Base-by-base conservation (phyloP, 2,113 vertebrate species). In the Poecilia latipinna region DNA sequence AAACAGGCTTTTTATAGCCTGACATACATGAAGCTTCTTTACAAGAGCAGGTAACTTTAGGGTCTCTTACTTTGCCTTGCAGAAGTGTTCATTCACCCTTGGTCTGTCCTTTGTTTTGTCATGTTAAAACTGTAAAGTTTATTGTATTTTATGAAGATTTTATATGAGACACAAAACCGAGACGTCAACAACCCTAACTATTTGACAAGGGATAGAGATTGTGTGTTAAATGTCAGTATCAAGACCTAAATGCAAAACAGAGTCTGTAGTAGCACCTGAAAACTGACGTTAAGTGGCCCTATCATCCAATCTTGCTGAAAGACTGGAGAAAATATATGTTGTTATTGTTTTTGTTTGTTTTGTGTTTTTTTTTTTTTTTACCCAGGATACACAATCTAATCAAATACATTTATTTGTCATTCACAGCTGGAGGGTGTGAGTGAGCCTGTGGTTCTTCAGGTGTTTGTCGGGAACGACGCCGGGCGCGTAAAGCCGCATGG, bases 401-500 rank as follows among this genome's bases (percentile, higher is more conserved):
- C 12, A 26, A 26, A 12, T 39, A 5, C 8, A 1, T 66, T 3
- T 44, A 2, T 79, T 28, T 83, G 68, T 75, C 8, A 31, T 5
- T 57, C 57, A 29, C 93, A 99, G 98, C 92, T 99, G 92, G 97
- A 99, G 89, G 97, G 98, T 63, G 95, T 98, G 90, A 99, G 95
- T 11, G 97, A 99, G 82, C 94, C 95, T 0, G 98, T 97, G 85
- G 93, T 97, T 77, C 93, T 99, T 79, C 98, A 98, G 85, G 95
- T 99, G 29, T 99, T 99, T 74, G 98, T 99, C 83, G 97, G 96
- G 6, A 99, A 97, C 2, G 98, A 99, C 80, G 93, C 96, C 0
- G 98, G 97, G 1, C 96, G 98, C 3, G 97, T 99, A 86, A 99
- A 98, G 86, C 98, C 98, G 0, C 98, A 99, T n/a, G 98, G 98